Conservation (phyloP, 2,888 invertebrate species). For the Brachyptera risi region DNA sequence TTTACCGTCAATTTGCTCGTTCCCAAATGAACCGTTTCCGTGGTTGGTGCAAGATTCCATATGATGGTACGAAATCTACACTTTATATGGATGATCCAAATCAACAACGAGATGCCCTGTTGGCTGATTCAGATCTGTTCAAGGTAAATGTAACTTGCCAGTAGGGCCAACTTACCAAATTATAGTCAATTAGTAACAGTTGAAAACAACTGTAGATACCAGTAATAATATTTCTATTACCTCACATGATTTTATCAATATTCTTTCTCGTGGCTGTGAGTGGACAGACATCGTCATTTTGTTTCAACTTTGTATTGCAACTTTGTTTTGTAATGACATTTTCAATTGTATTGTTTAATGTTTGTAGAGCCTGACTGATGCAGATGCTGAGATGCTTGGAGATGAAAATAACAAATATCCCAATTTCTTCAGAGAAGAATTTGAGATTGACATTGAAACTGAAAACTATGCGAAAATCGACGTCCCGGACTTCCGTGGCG, state of each 20-base stretch:
- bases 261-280: too few species aligned
- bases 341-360: too few species aligned
- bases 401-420: slow-evolving; percentile 31
- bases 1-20: slow-evolving; percentile 68
- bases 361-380: too few species aligned
- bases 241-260: too few species aligned
- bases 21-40: slow-evolving; percentile 57
- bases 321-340: too few species aligned
- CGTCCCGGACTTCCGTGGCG: slow-evolving; percentile 79
- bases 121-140: slow-evolving; percentile 37
- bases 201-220: too few species aligned
- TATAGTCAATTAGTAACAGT: too few species aligned
- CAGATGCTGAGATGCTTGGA: not conserved
- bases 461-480: slow-evolving; percentile 79
- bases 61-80: slow-evolving; percentile 38
- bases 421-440: slow-evolving; percentile 67
- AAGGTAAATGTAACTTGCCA: too few species aligned
- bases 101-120: slow-evolving; percentile 30
- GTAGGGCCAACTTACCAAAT: too few species aligned
- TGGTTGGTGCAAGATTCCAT: slow-evolving; percentile 67
- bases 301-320: too few species aligned
- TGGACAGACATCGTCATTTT: too few species aligned
- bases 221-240: too few species aligned
- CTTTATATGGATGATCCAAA: slow-evolving; percentile 33
- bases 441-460: slow-evolving; percentile 70